Evolutionary conservation across 2,113 vertebrate genomes (phyloP).

Genomic region (Saimiri boliviensis): DNA sequence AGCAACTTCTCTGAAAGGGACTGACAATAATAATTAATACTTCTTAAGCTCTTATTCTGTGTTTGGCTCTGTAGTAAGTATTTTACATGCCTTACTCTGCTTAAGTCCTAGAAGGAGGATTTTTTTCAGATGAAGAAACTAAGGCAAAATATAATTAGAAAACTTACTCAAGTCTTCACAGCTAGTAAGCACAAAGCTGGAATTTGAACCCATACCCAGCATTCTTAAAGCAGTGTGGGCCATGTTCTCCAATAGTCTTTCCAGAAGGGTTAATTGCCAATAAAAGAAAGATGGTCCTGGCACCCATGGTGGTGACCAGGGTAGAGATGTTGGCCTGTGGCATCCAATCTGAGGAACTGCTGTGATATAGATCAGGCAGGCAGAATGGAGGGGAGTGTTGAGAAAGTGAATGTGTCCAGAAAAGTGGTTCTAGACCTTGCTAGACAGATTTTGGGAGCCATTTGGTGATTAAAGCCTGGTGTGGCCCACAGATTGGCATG

Average conservation of each 20-base stretch:
- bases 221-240: neutral
- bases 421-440: neutral
- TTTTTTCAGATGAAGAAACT: slow-evolving; percentile 20
- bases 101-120: neutral
- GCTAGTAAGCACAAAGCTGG: neutral
- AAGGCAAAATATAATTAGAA: neutral
- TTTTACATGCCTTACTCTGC: neutral
- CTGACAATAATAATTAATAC: neutral
- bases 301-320: neutral
- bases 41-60: neutral
- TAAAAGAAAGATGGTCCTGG: neutral
- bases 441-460: no score
- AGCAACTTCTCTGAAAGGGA: neutral
- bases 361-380: neutral
- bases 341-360: neutral
- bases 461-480: neutral
- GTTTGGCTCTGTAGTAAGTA: neutral
- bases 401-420: neutral
- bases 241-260: neutral
- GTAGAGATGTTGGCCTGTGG: neutral
- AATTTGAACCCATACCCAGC: neutral
- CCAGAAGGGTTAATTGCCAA: neutral
- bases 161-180: neutral
- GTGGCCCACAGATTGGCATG: neutral
- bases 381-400: neutral